phyloP scores from a whole-genome alignment of 2,797 vertebrate species.

The Chaetophractus vellerosus region DNA sequence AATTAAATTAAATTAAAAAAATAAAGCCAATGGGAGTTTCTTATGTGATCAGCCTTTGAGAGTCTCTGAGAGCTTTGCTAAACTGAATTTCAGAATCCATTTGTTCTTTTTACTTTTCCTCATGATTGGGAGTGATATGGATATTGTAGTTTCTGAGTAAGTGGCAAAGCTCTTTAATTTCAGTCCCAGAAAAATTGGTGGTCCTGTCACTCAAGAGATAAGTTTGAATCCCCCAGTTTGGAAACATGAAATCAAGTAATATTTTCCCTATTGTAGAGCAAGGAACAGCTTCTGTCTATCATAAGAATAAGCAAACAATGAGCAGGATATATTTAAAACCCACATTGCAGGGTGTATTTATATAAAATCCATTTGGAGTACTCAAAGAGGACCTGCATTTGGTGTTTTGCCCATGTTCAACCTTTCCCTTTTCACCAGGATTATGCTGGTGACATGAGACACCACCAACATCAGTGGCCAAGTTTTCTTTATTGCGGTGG shows the following conservation, averaged over 20 bases:
- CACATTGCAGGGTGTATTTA: neutral
- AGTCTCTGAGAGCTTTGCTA: constrained; percentile 6
- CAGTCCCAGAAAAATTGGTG: neutral
- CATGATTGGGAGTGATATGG: neutral
- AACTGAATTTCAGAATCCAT: constrained; percentile 27
- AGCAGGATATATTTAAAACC: neutral
- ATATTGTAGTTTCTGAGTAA: neutral
- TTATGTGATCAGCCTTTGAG: neutral
- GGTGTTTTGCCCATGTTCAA: neutral
- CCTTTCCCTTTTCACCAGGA: neutral
- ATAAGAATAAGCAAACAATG: neutral
- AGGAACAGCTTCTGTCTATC: neutral
- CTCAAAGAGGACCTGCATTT: neutral
- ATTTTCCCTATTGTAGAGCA: neutral
- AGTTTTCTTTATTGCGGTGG: neutral
- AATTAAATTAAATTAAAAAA: no score
- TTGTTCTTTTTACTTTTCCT: neutral
- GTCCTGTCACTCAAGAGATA: neutral
- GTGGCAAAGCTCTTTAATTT: neutral
- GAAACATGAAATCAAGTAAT: neutral
- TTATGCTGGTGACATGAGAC: neutral
- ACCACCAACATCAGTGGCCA: neutral
- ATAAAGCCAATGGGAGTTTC: neutral
- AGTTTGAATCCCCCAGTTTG: neutral
- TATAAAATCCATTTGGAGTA: neutral